A percentile compares a stretch with the other conserved stretches of the same genome.
These are phyloP conservation scores for Heliopora coerulea DNA, from an alignment of 92 coral and sea anemone species.

Conservation along the genomic window DNA sequence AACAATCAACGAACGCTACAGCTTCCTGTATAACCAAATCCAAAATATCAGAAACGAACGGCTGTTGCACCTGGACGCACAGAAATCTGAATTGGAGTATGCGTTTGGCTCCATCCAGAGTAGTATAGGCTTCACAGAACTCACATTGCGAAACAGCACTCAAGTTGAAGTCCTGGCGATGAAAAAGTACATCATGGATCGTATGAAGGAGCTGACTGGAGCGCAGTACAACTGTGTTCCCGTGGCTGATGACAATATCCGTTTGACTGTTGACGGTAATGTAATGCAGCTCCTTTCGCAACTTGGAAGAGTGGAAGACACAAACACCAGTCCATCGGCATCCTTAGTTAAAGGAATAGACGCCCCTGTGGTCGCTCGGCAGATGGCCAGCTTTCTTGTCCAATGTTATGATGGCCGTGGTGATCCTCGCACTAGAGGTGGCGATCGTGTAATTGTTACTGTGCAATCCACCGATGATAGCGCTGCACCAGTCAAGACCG, in stretches of 20 bases:
- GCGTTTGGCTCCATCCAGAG: conserved; percentile 42
- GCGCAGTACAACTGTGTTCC: conserved; percentile 43
- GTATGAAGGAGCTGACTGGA: conserved; percentile 41
- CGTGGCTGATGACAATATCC: conserved; percentile 44
- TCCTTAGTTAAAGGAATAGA: conserved; percentile 31
- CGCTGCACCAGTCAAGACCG: conserved; percentile 30
- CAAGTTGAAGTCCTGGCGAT: conserved; percentile 41
- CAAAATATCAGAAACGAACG: conserved; percentile 46
- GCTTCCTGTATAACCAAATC: conserved; percentile 36
- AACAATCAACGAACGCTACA: conserved; percentile 43
- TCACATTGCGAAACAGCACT: conserved; percentile 41
- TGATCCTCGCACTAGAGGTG: conserved; percentile 31
- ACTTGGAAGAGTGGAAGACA: conserved; percentile 32
- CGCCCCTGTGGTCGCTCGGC: conserved; percentile 30
- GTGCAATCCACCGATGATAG: conserved; percentile 38
- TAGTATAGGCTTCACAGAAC: conserved; percentile 40
- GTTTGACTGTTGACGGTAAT: conserved; percentile 28
- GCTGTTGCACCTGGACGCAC: conserved; percentile 33
- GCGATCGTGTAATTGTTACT: conserved; percentile 37
- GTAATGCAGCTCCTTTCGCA: conserved; percentile 31
- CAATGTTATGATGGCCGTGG: conserved; percentile 38
- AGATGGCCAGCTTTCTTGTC: conserved; percentile 36
- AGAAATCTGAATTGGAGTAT: conserved; percentile 38
- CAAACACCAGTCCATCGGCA: conserved; percentile 31
- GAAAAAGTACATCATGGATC: conserved; percentile 45